Base-by-base conservation (phyloP, 1,140 invertebrate genomes). In the Zaprionus davidi region DNA sequence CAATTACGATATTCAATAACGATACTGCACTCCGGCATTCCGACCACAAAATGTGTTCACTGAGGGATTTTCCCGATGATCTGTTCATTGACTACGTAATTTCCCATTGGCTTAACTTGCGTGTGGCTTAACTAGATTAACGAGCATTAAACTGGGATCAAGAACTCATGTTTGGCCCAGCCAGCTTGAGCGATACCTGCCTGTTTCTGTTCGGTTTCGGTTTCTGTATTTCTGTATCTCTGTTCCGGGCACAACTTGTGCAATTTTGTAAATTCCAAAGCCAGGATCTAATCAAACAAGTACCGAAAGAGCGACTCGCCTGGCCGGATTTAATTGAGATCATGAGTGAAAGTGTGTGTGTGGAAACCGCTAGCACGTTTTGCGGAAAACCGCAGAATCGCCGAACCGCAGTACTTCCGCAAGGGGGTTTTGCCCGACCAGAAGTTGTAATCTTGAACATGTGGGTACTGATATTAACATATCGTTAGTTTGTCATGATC, bases 271-370 rank as follows among this genome's bases (percentile, higher is more conserved):
- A 91, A 80, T 85, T 88, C 88, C 88, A 91, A 91, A 84, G 83
- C 81, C 81, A 78, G 83, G 88, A 87, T 91, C 77, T 76, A 76
- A 91, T 91, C 83, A 85, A 85, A 91, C 87, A 88, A 91, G 83
- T 87, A 76, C 67, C 51, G 6, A 51, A 22, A 9, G 63, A 20
- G 34, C 24, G 62, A 78, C 64, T 67, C 38, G 64, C 51, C 68
- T 38, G 22, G 31, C 34, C 58, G 85, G 85, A 90, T 90, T 90
- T 90, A 90, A 90, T 90, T 85, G 85, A 90, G 85, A 90, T 90
- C 85, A 90, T 46, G 70, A 70, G 76, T 41, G 13, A 41, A 46
- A n/a, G 9, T 59, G 36, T 46, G 79, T 81, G 71, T 83, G 84
- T 84, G 85, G 81, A 90, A 84, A 90, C 20, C 85, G 81, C 65